Percentiles rank a stretch among this genome's conserved stretches.
phyloP scores from a whole-genome alignment of 2,797 vertebrate species.

The Smutsia temminckii region DNA sequence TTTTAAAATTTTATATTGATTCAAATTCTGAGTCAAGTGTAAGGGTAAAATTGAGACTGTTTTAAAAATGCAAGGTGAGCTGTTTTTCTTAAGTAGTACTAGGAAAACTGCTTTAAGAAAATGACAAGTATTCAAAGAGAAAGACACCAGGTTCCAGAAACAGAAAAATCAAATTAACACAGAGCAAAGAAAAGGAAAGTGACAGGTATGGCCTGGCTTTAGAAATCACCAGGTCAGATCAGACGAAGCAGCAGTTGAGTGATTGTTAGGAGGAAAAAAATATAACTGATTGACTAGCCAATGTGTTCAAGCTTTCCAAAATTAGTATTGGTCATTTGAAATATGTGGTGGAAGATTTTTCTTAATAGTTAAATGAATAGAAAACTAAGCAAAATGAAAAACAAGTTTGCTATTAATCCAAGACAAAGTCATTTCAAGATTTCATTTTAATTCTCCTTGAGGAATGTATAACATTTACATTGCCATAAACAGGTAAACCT shows the following conservation, averaged over 20 bases:
- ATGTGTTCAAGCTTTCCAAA: background rate
- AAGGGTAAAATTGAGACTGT: background rate
- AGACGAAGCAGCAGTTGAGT: background rate
- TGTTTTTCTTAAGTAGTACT: background rate
- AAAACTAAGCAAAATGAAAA: background rate
- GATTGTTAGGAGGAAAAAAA: background rate
- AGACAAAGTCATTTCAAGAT: background rate
- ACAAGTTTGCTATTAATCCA: background rate
- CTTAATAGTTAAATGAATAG: background rate
- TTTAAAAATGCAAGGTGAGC: background rate
- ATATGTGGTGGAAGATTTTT: background rate
- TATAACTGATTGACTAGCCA: background rate
- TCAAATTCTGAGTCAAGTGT: background rate
- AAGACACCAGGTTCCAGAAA: background rate
- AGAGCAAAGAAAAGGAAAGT: background rate
- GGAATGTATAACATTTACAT: background rate
- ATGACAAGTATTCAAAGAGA: background rate
- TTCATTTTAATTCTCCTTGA: background rate
- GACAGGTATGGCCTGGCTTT: background rate
- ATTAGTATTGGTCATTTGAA: background rate
- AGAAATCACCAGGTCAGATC: background rate
- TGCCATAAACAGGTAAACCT: background rate
- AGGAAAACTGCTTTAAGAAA: background rate
- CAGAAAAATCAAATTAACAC: background rate
- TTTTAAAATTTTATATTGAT: background rate